Conservation (phyloP, 2,797 vertebrate species). For the Dendrocincla fuliginosa region DNA sequence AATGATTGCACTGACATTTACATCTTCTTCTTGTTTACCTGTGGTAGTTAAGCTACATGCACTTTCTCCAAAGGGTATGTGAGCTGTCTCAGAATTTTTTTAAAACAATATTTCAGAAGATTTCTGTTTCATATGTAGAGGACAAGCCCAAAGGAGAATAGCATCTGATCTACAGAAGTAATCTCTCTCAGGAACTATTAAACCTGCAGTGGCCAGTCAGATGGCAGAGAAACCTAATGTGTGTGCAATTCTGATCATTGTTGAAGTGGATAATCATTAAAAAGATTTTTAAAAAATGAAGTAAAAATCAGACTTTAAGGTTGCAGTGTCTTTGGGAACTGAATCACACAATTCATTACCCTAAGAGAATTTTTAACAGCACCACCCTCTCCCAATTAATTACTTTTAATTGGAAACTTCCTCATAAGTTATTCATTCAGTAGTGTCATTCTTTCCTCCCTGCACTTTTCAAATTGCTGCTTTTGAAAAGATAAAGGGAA, state of each 20-base stretch:
- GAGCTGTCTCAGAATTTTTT: neutral
- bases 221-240: neutral
- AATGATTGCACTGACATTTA: neutral
- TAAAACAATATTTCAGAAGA: neutral
- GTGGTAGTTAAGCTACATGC: neutral
- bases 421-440: accelerated
- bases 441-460: neutral
- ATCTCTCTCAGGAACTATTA: neutral
- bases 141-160: neutral
- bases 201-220: neutral
- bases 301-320: neutral
- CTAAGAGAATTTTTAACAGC: neutral
- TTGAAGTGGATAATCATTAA: neutral
- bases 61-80: neutral
- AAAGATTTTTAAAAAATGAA: neutral
- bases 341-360: neutral
- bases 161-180: neutral
- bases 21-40: neutral
- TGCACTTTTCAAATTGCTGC: neutral
- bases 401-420: neutral
- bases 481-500: neutral
- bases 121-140: neutral
- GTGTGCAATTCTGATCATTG: neutral
- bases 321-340: neutral
- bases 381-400: neutral